Evolutionary conservation across 1,140 invertebrate genomes (phyloP).

Genomic region (Zaprionus tsacasi): DNA sequence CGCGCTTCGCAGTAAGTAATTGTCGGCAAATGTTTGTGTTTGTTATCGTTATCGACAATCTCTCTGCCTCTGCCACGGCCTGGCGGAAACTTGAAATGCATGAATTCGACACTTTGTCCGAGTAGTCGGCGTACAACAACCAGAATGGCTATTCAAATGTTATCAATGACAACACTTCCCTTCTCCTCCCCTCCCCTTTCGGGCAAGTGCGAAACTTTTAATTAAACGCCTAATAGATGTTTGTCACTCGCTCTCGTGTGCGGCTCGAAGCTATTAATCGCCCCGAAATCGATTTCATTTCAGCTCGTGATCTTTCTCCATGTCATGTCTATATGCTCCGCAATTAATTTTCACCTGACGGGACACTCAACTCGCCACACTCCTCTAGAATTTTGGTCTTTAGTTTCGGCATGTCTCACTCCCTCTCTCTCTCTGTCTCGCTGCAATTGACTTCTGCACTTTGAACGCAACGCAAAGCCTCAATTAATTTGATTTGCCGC

Average conservation of each 20-base stretch:
- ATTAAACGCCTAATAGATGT: conserved; percentile 80
- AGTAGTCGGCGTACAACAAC: conserved; percentile 52
- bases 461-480: conserved; percentile 42
- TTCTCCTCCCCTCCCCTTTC: neutral
- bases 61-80: neutral
- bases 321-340: conserved; percentile 69
- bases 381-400: neutral
- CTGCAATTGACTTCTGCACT: conserved; percentile 57
- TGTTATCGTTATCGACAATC: conserved; percentile 59
- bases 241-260: conserved; percentile 64
- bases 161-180: conserved; percentile 58
- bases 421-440: neutral
- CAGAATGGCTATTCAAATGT: conserved; percentile 51
- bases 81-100: conserved; percentile 76
- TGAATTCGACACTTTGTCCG: conserved; percentile 73
- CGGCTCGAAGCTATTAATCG: conserved; percentile 59
- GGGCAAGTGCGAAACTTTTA: conserved; percentile 75
- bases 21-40: conserved; percentile 79
- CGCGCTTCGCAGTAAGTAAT: conserved; percentile 63
- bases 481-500: conserved; percentile 55
- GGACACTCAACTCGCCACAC: conserved; percentile 18
- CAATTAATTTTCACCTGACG: conserved; percentile 65
- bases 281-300: conserved; percentile 40
- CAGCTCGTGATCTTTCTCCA: conserved; percentile 54
- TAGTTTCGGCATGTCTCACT: neutral